Conservation (phyloP, 2,113 vertebrate genomes). For the Myanophis thanlyinensis region DNA sequence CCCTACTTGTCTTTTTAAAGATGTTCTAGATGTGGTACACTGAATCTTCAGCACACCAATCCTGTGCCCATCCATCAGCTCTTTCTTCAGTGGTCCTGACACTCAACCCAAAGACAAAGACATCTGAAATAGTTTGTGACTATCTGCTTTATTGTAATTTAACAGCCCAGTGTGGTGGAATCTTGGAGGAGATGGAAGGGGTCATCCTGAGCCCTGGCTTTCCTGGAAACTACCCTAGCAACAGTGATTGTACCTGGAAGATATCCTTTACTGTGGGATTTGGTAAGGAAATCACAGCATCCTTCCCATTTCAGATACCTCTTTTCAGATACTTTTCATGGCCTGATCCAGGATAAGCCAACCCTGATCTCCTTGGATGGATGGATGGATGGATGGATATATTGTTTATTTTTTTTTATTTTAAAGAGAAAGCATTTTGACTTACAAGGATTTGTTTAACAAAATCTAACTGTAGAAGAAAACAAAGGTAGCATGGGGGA, state of each 20-base stretch:
- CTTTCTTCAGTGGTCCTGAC: not conserved
- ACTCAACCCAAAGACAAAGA: not conserved
- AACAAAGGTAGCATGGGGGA: not conserved
- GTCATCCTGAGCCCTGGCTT: constrained; percentile 97
- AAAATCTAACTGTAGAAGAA: not conserved
- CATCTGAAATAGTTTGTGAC: not conserved
- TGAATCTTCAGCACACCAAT: not conserved
- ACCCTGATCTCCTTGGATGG: not conserved
- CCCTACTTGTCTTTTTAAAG: not conserved
- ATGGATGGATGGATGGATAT: not conserved
- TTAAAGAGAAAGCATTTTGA: not conserved
- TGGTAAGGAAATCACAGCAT: constrained; percentile 72
- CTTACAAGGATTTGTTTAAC: not conserved
- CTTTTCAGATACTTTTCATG: not conserved
- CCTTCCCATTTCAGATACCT: not conserved
- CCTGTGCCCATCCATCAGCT: not conserved
- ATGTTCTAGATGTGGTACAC: not conserved
- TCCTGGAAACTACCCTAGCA: constrained; percentile 98
- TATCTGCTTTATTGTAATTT: not conserved
- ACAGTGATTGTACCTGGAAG: constrained; percentile 96
- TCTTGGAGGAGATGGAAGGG: constrained; percentile 89
- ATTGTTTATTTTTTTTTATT: not conserved
- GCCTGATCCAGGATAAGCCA: not conserved
- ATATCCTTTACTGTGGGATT: constrained; percentile 91
- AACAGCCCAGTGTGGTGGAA: constrained; percentile 92